These are phyloP conservation scores for Mimumesa dahlbomi DNA, from an alignment of 2,888 invertebrate genomes.

Conservation along the genomic window DNA sequence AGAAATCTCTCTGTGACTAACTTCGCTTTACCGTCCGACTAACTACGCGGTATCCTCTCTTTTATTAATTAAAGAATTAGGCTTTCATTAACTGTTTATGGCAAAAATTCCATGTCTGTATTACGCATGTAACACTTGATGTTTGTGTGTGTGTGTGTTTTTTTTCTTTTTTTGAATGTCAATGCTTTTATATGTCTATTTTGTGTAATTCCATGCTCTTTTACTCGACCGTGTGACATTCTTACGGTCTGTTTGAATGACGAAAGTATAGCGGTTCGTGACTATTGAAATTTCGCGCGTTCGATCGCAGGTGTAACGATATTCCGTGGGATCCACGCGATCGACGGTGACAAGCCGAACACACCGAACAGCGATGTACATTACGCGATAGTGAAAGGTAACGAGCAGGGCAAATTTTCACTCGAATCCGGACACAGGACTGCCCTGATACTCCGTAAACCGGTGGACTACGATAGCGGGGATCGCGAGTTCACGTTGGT, in stretches of 20 bases:
- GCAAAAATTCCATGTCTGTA: too few species aligned
- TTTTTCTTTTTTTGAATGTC: too few species aligned
- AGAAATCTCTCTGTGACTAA: too few species aligned
- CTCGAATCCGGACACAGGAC: constrained; percentile 91
- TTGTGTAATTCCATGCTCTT: too few species aligned
- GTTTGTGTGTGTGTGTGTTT: too few species aligned
- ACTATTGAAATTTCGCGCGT: constrained; percentile 1
- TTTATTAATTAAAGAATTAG: too few species aligned
- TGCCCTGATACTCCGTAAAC: constrained; percentile 86
- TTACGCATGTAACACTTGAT: too few species aligned
- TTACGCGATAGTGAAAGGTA: constrained; percentile 88
- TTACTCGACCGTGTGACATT: too few species aligned
- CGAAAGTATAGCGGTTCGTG: constrained; percentile 5
- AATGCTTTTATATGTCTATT: too few species aligned
- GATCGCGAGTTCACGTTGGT: constrained; percentile 88
- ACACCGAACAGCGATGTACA: constrained; percentile 93
- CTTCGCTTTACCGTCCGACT: too few species aligned
- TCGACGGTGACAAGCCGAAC: constrained; percentile 92
- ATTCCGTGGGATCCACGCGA: constrained; percentile 90
- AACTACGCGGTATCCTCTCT: too few species aligned
- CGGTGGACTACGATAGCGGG: constrained; percentile 91
- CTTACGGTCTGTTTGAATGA: background rate
- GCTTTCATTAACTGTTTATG: too few species aligned
- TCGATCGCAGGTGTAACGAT: constrained; percentile 86
- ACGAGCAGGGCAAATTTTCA: constrained; percentile 88